Conservation (phyloP, 2,888 invertebrate species). For the Drosophila eohydei region DNA sequence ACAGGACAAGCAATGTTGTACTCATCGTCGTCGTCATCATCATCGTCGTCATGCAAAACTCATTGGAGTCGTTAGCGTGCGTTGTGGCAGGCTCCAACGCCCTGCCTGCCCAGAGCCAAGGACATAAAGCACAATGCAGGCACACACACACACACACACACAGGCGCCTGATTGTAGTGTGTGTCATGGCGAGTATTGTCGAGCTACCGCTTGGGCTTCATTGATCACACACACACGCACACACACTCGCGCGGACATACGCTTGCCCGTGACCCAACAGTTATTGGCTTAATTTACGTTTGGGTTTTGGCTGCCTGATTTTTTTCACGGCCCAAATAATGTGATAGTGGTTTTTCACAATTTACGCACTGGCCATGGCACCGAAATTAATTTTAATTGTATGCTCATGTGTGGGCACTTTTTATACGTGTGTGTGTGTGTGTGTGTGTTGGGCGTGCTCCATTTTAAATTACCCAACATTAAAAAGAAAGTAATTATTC, state of each 20-base stretch:
- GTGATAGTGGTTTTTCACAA: constrained; percentile 79
- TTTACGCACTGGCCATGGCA: constrained; percentile 72
- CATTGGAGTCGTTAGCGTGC: constrained; percentile 75
- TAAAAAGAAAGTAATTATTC: constrained; percentile 79
- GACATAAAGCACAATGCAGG: constrained; percentile 65
- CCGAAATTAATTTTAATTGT: constrained; percentile 77
- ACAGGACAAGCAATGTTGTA: constrained; percentile 49
- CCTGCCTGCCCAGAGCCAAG: constrained; percentile 40
- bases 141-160: constrained; percentile 34
- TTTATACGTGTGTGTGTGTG: background rate
- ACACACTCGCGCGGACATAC: constrained; percentile 15
- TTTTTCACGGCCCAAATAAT: constrained; percentile 64
- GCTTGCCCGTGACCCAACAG: constrained; percentile 23
- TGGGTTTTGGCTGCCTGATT: constrained; percentile 58
- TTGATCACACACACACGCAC: constrained; percentile 61
- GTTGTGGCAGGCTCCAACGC: constrained; percentile 24
- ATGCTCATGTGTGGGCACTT: constrained; percentile 28
- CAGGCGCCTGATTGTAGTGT: constrained; percentile 13
- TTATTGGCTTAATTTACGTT: constrained; percentile 78
- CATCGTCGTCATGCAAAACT: constrained; percentile 72
- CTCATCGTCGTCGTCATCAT: constrained; percentile 39
- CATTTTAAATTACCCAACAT: constrained; percentile 50
- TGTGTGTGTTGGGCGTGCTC: constrained; percentile 11
- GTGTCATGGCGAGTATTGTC: constrained; percentile 17
- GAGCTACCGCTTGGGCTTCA: constrained; percentile 52